phyloP scores from a whole-genome alignment of 2,888 invertebrate genomes.

The Mimas tiliae region DNA sequence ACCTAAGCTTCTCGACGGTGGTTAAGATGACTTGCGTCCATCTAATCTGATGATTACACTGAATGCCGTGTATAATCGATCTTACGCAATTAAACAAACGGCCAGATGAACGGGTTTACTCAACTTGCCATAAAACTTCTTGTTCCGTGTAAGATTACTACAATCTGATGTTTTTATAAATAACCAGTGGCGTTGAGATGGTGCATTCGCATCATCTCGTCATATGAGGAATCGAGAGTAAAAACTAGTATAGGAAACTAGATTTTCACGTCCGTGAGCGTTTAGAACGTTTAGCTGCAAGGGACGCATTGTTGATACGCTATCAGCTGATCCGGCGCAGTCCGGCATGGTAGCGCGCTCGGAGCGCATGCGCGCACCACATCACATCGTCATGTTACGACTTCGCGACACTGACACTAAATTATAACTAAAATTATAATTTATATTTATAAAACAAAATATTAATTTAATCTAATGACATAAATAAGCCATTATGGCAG shows the following conservation, averaged over 20 bases:
- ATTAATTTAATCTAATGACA: neutral
- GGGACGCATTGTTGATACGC: conserved; percentile 79
- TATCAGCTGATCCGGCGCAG: conserved; percentile 82
- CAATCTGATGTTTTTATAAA: conserved; percentile 65
- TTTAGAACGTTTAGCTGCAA: conserved; percentile 77
- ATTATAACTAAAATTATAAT: neutral
- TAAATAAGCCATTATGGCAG: conserved; percentile 49
- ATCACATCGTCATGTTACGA: conserved; percentile 30
- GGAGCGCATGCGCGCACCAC: conserved; percentile 72
- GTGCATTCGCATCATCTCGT: conserved; percentile 54
- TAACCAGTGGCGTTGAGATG: conserved; percentile 60
- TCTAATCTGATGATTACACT: conserved; percentile 32
- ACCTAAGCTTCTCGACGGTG: too few species aligned
- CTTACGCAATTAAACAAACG: conserved; percentile 68
- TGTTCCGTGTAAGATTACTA: conserved; percentile 69
- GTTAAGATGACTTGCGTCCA: neutral
- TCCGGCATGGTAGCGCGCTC: conserved; percentile 78
- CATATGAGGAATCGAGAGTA: conserved; percentile 56
- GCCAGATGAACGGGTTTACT: conserved; percentile 52
- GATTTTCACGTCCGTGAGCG: conserved; percentile 73
- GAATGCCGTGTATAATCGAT: conserved; percentile 64
- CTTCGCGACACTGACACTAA: conserved; percentile 40
- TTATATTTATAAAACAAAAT: neutral
- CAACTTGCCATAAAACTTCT: conserved; percentile 63
- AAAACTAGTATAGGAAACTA: conserved; percentile 78